Conservation (phyloP, 2,797 vertebrate species). For the Lindbergichthys nudifrons region DNA sequence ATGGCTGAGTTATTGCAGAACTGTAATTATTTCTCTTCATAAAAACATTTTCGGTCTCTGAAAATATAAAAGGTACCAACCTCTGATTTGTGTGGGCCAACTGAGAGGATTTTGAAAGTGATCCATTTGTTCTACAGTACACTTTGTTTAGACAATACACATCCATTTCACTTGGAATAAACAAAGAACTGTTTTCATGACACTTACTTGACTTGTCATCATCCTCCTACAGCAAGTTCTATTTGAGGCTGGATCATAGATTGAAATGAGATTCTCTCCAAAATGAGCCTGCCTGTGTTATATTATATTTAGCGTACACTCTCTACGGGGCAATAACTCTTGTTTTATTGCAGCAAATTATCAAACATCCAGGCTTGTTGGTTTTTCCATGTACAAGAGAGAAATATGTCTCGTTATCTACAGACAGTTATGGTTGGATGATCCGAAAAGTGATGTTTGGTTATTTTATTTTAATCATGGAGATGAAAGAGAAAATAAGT, state of each 20-base stretch:
- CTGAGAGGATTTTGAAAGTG: neutral
- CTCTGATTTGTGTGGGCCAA: neutral
- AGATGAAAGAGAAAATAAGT: conserved; percentile 12
- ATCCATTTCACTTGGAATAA: neutral
- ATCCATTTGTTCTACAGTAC: neutral
- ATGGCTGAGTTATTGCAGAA: neutral
- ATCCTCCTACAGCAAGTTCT: neutral
- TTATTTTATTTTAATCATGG: conserved; percentile 22
- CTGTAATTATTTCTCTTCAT: neutral
- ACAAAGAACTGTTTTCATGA: conserved; percentile 1
- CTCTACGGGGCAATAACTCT: conserved; percentile 66
- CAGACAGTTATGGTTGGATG: neutral
- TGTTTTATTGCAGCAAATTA: conserved; percentile 67
- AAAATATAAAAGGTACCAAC: neutral
- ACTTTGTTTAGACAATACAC: neutral
- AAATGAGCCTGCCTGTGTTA: conserved; percentile 57
- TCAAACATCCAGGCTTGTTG: conserved; percentile 53
- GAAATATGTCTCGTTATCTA: conserved; percentile 41
- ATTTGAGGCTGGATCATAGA: conserved; percentile 26
- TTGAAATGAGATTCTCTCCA: conserved; percentile 47
- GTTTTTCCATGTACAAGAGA: conserved; percentile 42
- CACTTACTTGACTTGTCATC: neutral
- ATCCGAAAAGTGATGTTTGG: conserved; percentile 34
- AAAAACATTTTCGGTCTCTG: neutral
- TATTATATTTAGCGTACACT: conserved; percentile 67